Base-by-base conservation (phyloP, 2,888 invertebrate genomes). In the Rhodophaea formosa region DNA sequence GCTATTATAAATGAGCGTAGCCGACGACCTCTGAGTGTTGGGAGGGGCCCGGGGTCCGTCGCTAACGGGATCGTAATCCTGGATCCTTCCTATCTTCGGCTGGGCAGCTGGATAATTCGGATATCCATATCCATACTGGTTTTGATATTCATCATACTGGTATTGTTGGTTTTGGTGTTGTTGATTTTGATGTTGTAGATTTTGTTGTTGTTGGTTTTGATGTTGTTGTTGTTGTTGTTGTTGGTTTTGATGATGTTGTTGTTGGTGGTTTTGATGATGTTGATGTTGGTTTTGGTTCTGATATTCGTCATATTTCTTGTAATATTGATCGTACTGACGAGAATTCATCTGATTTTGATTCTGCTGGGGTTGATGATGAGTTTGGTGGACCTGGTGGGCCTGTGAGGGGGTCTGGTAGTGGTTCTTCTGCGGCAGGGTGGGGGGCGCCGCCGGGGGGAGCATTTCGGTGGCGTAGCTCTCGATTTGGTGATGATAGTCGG, bases 1-100 rank as follows among this genome's bases (percentile, higher is more conserved):
- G 73, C 88, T 80, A 70, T 96, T 96, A 84, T 97, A 97, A 74
- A 97, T 96, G 66, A 97, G 93, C 16, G 96, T 97, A 55, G 96
- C 95, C 3, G 95, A 95, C 71, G 95, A 95, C 70, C 96, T 92
- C 61, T 95, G 94, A 5, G 96, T 95, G 76, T 95, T 95, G 0
- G 95, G 95, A 61, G 93, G 92, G 53, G 92, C 92, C 62, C 95
- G 92, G 14, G 95, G 95, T 52, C 94, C 94, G 73, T 95, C 95
- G 67, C 93, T 93, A 64, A 95, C 86, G 3, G 96, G 96, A 80
- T 96, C 96, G 73, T 96, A 96, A 74, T 96, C 96, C 65, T 95
- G 95, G 67, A 96, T 96, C 88, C 95, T 93, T 64, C 96, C 94
- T 77, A 96, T 93, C 79, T 92, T 92, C 80, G 86, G 86, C 54